Base-by-base conservation (phyloP, 2,888 invertebrate species). In the Venusia cambrica region DNA sequence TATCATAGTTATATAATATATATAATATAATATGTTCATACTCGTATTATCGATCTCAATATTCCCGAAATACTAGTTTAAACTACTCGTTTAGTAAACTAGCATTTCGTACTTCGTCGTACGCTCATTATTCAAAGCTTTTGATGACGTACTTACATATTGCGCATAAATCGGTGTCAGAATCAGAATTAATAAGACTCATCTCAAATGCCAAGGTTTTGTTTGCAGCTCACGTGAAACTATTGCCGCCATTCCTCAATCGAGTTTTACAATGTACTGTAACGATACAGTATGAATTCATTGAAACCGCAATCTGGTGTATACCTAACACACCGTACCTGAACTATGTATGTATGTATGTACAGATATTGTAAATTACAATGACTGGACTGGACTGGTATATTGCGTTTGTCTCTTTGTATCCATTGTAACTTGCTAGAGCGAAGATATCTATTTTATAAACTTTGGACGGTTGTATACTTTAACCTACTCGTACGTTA, bases 161-260 rank as follows among this genome's bases (percentile, higher is more conserved):
- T 42, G 29, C 40, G 30, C 38, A 34, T 33, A 33, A 33, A 35
- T 30, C 38, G 29, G 19, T 40, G 35, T 38, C 35, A 38, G 32
- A 45, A 35, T 40, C 29, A 9, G 30, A 35, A 39, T 24, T 8
- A 25, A 21, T 20, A 33, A 28, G 15, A 18, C n/a, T n/a, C n/a
- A 27, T 38, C 42, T 29, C 17, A 46, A 48, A 49, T 46, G 46
- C 35, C 46, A 49, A 49, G 49, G 46, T 43, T 38, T 24, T n/a
- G n/a, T n/a, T n/a, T 17, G 22, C 37, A 26, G 25, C 26, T 35
- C 24, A 38, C 31, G 35, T 43, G 37, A 24, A 36, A 25, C 43
- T 22, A 33, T 19, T 28, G 26, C 34, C 31, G 20, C 31, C 35
- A 32, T 20, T 4, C 15, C 33, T 27, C 20, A 6, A 24, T 16